These are phyloP conservation scores for Anadara kagoshimensis DNA, from an alignment of 1,140 invertebrate genomes.

Conservation along the genomic window DNA sequence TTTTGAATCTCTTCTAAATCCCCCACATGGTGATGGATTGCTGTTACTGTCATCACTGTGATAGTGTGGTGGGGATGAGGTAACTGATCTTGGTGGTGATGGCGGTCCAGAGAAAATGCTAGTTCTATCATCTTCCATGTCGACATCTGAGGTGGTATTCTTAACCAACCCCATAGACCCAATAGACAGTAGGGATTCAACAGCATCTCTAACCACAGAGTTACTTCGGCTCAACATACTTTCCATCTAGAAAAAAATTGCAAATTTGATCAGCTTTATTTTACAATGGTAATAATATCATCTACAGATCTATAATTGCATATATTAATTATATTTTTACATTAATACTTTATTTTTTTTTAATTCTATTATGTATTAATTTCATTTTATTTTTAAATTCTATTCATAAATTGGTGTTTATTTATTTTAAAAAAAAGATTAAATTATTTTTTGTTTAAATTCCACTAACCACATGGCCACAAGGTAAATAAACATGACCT, in stretches of 20 bases:
- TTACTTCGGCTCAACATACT: constrained; percentile 38
- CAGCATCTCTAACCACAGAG: constrained; percentile 50
- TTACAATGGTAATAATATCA: too few relatives aligned
- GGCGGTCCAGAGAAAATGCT: constrained; percentile 1
- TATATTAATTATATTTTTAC: too few relatives aligned
- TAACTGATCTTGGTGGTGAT: background rate
- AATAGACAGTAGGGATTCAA: constrained; percentile 55
- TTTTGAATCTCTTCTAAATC: constrained; percentile 41
- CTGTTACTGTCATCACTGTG: constrained; percentile 4
- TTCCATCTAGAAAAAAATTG: constrained; percentile 11
- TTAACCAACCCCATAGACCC: constrained; percentile 37
- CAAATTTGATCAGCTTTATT: constrained; percentile 8
- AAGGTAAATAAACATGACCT: too few relatives aligned
- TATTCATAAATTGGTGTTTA: too few relatives aligned
- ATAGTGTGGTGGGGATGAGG: background rate
- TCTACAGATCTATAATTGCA: too few relatives aligned
- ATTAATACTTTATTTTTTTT: too few relatives aligned
- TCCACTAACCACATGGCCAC: too few relatives aligned
- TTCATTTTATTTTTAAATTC: too few relatives aligned
- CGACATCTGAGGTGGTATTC: constrained; percentile 22
- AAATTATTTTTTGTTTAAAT: too few relatives aligned
- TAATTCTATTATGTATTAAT: too few relatives aligned
- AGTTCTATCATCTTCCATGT: constrained; percentile 2
- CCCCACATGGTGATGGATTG: background rate
- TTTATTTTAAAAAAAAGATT: too few relatives aligned